These are phyloP conservation scores for Scomber colias DNA, from an alignment of 2,113 vertebrate species.

Conservation along the genomic window DNA sequence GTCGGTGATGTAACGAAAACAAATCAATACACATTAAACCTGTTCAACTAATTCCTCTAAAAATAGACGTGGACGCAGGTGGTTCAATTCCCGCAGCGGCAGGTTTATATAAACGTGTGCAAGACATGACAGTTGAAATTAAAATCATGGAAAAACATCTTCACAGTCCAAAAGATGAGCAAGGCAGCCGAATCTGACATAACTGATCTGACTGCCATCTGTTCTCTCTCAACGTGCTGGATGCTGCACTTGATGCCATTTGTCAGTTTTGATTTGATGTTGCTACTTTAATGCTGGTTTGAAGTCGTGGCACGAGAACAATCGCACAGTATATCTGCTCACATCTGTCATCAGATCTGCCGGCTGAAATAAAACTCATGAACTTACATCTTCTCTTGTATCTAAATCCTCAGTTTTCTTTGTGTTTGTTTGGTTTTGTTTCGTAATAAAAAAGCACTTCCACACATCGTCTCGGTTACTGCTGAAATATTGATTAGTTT, in stretches of 20 bases:
- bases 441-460: too few relatives aligned
- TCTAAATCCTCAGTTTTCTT: too few relatives aligned
- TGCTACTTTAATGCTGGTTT: background rate
- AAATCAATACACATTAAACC: background rate
- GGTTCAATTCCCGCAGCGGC: constrained; percentile 11
- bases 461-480: too few relatives aligned
- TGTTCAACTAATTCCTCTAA: background rate
- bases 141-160: background rate
- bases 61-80: too few relatives aligned
- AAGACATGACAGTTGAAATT: background rate
- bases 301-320: background rate
- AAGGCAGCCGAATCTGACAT: too few relatives aligned
- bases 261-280: background rate
- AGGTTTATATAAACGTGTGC: background rate
- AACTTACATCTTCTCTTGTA: too few relatives aligned
- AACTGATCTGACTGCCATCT: background rate
- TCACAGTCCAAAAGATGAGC: background rate
- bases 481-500: too few relatives aligned
- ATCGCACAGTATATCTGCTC: background rate
- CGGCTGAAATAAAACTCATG: background rate
- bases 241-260: background rate
- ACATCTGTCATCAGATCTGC: background rate
- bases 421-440: too few relatives aligned
- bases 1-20: background rate
- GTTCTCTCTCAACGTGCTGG: background rate